Percentiles rank a stretch among this genome's conserved stretches.
Conservation (phyloP, 2,113 vertebrate genomes). For the Bos javanicus region DNA sequence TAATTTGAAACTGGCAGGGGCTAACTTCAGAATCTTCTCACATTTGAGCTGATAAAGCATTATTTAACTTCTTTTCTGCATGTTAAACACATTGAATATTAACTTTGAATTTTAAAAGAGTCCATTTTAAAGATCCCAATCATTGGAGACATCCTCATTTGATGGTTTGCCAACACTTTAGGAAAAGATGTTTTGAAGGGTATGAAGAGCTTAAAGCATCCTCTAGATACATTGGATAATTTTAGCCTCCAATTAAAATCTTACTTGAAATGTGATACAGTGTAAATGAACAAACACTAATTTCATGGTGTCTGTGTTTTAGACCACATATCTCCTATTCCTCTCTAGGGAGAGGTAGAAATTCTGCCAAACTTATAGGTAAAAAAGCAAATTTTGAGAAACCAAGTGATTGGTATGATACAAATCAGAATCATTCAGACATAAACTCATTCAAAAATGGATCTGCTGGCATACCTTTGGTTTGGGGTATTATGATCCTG, state of each 20-base stretch:
- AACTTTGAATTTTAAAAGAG: slow-evolving; percentile 47
- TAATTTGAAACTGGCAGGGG: not conserved
- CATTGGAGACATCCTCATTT: not conserved
- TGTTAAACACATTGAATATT: not conserved
- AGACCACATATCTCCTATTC: not conserved
- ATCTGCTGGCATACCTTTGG: not conserved
- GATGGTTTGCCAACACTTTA: slow-evolving; percentile 24
- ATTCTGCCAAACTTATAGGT: not conserved
- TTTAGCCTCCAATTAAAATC: slow-evolving; percentile 34
- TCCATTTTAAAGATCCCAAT: slow-evolving; percentile 36
- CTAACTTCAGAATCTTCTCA: not conserved
- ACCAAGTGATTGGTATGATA: not conserved
- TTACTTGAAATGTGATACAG: not conserved
- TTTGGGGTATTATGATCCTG: not conserved
- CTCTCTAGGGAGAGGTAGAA: not conserved
- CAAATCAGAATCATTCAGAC: not conserved
- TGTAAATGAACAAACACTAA: slow-evolving; percentile 3
- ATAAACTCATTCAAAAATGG: not conserved
- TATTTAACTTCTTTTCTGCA: not conserved
- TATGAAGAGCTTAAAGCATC: not conserved
- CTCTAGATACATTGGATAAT: not conserved
- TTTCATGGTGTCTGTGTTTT: not conserved
- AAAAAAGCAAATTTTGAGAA: not conserved
- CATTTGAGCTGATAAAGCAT: not conserved
- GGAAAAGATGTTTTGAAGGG: slow-evolving; percentile 16